phyloP scores from a whole-genome alignment of 2,113 vertebrate genomes.

The Ictalurus furcatus region DNA sequence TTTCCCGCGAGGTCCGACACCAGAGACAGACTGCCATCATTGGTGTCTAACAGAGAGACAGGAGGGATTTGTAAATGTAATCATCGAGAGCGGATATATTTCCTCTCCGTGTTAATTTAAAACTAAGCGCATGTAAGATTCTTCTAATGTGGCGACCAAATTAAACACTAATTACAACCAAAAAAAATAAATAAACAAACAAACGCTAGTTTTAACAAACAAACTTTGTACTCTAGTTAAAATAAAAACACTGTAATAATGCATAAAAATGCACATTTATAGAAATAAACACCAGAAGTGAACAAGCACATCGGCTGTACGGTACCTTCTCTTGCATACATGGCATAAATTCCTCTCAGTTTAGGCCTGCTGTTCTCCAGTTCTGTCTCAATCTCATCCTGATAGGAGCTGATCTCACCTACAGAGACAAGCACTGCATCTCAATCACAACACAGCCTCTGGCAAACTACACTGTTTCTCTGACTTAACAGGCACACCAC shows the following conservation, averaged over 20 bases:
- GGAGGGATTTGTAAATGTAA: slow-evolving; percentile 1
- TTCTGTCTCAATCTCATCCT: slow-evolving; percentile 92
- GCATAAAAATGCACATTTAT: background rate
- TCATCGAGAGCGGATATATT: background rate
- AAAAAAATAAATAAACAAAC: background rate
- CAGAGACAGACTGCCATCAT: slow-evolving; percentile 70
- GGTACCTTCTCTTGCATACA: slow-evolving; percentile 80
- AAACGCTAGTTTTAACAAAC: background rate
- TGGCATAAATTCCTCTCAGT: slow-evolving; percentile 85
- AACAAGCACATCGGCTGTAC: slow-evolving; percentile 12
- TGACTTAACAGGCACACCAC: background rate
- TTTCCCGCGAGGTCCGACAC: slow-evolving; percentile 68
- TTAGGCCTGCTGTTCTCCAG: slow-evolving; percentile 89
- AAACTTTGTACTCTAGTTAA: background rate
- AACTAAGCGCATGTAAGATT: background rate
- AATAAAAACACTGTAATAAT: background rate
- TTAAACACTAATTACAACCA: slow-evolving; percentile 8
- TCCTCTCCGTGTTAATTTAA: slow-evolving; percentile 5
- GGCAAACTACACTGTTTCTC: background rate
- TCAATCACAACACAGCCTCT: slow-evolving; percentile 2
- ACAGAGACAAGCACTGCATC: slow-evolving; percentile 17
- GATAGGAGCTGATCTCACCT: slow-evolving; percentile 94
- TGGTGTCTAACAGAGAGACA: slow-evolving; percentile 65
- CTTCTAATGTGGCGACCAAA: background rate
- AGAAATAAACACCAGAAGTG: background rate